Base-by-base conservation (phyloP, 2,888 invertebrate genomes). In the Bursaphelenchus okinawaensis region DNA sequence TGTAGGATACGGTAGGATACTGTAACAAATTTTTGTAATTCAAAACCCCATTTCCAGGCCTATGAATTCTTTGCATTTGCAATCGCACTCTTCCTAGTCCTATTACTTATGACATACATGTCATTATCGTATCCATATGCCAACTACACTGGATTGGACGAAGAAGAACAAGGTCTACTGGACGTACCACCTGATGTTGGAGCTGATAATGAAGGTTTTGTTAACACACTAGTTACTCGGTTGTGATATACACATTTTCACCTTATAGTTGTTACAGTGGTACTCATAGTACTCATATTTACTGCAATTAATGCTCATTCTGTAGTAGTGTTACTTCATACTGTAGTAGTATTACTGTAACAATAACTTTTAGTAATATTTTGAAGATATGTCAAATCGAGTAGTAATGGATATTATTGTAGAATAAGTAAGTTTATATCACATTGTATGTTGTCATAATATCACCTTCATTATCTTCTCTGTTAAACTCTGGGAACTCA, bases 211-310 rank as follows among this genome's bases (percentile, higher is more conserved):
- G 60, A 59, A 4, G 52, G 23, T n/a, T 52, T 59, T 7, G 60
- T 20, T 1, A 59, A 59, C 60, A 59, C 60, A 2, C 40, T 59
- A n/a, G 60, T 59, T 20, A 59, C 60, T 1, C 50, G 60, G 27
- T 50, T 59, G 12, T 59, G 19, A 29, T 28, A 16, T 1, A 54
- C 54, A 54, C 12, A 16, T 12, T 12, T 29, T 29, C 12, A 40
- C n/a, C n/a, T 40, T 40, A n/a, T n/a, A n/a, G n/a, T n/a, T n/a
- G n/a, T n/a, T n/a, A n/a, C n/a, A n/a, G n/a, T n/a, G n/a, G n/a
- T n/a, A n/a, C n/a, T n/a, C n/a, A n/a, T n/a, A n/a, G n/a, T n/a
- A n/a, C n/a, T n/a, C n/a, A n/a, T n/a, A n/a, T n/a, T n/a, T n/a
- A n/a, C n/a, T n/a, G n/a, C n/a, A n/a, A n/a, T n/a, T n/a, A n/a